A percentile compares a stretch with the other conserved stretches of the same genome.
These are phyloP conservation scores for Pelobates fuscus DNA, from an alignment of 2,113 vertebrate species.

Conservation along the genomic window DNA sequence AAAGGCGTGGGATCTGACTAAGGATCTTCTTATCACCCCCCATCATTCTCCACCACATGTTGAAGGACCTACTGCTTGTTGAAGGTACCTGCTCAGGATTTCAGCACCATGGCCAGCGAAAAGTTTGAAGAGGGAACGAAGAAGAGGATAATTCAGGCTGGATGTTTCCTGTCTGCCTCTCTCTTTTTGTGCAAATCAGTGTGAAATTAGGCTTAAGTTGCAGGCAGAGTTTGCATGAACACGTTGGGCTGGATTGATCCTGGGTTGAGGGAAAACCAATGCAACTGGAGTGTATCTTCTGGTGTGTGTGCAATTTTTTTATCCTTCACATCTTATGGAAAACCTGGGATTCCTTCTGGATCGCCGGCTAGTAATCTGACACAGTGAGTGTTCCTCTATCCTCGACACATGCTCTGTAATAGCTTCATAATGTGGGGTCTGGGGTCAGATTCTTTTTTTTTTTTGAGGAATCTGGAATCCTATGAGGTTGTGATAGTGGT, in stretches of 20 bases:
- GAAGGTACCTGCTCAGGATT: background rate
- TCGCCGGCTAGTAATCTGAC: slow-evolving; percentile 61
- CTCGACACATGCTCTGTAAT: background rate
- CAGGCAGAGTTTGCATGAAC: slow-evolving; percentile 34
- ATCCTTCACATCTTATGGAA: slow-evolving; percentile 52
- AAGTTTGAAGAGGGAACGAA: slow-evolving; percentile 46
- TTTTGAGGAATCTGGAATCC: too few relatives aligned
- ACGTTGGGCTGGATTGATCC: slow-evolving; percentile 65
- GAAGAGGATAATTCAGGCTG: slow-evolving; percentile 18
- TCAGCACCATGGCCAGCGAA: slow-evolving; percentile 62
- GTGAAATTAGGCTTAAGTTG: slow-evolving; percentile 35
- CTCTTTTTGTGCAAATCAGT: slow-evolving; percentile 24
- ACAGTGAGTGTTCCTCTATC: slow-evolving; percentile 70
- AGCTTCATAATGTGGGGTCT: background rate
- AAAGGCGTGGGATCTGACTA: slow-evolving; percentile 43
- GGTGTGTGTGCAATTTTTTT: slow-evolving; percentile 55
- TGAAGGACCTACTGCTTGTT: background rate
- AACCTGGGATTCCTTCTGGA: slow-evolving; percentile 70
- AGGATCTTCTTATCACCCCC: background rate
- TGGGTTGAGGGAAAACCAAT: slow-evolving; percentile 69
- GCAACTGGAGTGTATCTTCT: slow-evolving; percentile 77
- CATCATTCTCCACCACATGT: slow-evolving; percentile 3
- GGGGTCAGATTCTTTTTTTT: too few relatives aligned
- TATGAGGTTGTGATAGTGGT: background rate
- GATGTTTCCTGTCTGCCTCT: slow-evolving; percentile 34